Conservation (phyloP, 1,140 invertebrate genomes). For the Paralvinella palmiformis region DNA sequence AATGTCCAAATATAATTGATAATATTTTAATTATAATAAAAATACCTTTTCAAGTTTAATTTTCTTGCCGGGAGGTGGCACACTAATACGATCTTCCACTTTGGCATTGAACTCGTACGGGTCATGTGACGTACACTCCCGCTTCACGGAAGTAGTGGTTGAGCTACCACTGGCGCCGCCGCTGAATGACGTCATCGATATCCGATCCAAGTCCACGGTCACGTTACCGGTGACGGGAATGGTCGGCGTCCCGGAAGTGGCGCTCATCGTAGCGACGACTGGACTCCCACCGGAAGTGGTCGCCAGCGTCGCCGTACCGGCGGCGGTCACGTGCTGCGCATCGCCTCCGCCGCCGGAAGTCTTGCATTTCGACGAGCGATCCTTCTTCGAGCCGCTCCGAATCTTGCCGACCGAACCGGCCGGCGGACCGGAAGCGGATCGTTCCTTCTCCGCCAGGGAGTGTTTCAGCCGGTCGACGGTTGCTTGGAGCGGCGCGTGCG, state of each 20-base stretch:
- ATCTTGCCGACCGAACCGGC: too few relatives aligned
- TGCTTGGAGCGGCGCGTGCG: background rate
- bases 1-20: too few relatives aligned
- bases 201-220: background rate
- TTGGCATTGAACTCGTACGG: constrained; percentile 14
- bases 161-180: background rate
- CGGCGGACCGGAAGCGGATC: too few relatives aligned
- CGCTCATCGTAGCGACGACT: background rate
- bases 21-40: too few relatives aligned
- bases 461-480: constrained; percentile 1
- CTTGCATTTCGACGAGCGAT: too few relatives aligned
- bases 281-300: background rate
- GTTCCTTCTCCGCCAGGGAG: background rate
- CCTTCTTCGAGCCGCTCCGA: too few relatives aligned
- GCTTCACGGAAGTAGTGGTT: background rate
- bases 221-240: background rate
- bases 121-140: background rate
- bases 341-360: too few relatives aligned
- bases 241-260: background rate
- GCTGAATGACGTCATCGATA: background rate
- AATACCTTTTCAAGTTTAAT: constrained; percentile 10
- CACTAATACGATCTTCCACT: constrained; percentile 6
- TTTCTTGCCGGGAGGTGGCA: constrained; percentile 3
- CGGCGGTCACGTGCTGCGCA: too few relatives aligned
- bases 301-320: background rate